Evolutionary conservation across 2,113 vertebrate genomes (phyloP).

Genomic region (Bos javanicus): DNA sequence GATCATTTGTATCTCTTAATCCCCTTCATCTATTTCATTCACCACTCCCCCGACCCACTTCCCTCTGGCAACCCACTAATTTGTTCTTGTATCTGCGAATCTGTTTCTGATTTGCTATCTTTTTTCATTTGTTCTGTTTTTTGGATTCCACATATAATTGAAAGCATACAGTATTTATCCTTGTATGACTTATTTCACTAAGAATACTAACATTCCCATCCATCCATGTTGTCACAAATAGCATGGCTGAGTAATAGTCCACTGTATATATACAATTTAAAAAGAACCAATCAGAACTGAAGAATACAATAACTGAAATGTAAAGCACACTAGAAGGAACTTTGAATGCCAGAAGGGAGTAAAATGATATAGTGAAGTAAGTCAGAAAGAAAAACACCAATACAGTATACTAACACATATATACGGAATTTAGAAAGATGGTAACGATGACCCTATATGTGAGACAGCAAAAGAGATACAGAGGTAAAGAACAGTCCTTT

Average conservation of each 20-base stretch:
- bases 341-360: not conserved
- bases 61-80: not conserved
- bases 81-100: not conserved
- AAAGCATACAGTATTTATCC: not conserved
- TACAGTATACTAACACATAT: not conserved
- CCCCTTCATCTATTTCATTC: not conserved
- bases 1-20: not conserved
- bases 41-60: not conserved
- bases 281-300: not conserved
- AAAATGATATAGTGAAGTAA: not conserved
- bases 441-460: not conserved
- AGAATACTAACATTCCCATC: not conserved
- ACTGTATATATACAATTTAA: not conserved
- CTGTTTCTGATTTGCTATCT: not conserved
- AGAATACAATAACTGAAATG: not conserved
- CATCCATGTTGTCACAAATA: not conserved
- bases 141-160: not conserved
- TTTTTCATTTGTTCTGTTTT: not conserved
- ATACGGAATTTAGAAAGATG: not conserved
- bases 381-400: not conserved
- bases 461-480: not conserved
- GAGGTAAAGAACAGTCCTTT: not conserved
- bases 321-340: not conserved
- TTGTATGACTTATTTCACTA: not conserved
- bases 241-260: not conserved